These are phyloP conservation scores for Perognathus longimembris DNA, from an alignment of 2,113 vertebrate genomes.

Conservation along the genomic window DNA sequence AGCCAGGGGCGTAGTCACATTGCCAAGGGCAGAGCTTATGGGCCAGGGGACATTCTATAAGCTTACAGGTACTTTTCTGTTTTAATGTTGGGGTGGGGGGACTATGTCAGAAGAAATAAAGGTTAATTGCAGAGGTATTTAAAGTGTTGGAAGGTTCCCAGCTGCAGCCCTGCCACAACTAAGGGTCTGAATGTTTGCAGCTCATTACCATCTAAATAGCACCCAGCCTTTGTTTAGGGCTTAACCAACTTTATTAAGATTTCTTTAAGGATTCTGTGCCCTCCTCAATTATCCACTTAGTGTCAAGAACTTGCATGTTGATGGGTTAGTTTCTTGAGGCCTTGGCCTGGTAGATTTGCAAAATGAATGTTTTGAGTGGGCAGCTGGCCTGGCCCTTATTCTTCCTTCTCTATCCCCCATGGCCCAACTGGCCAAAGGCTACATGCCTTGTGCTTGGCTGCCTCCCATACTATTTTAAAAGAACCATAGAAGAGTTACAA, in stretches of 20 bases:
- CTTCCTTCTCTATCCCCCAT: not conserved
- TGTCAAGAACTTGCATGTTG: constrained; percentile 34
- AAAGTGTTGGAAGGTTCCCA: constrained; percentile 39
- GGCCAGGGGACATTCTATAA: too few relatives aligned
- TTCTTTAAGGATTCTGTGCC: constrained; percentile 49
- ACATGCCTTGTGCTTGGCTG: constrained; percentile 18
- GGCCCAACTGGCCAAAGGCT: constrained; percentile 1
- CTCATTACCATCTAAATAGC: constrained; percentile 67
- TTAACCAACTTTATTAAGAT: constrained; percentile 57
- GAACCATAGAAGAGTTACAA: constrained; percentile 19
- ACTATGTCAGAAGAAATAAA: constrained; percentile 53
- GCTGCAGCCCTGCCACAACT: not conserved
- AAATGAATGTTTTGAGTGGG: not conserved
- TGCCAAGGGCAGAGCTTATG: too few relatives aligned
- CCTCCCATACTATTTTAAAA: constrained; percentile 38
- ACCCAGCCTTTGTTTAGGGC: constrained; percentile 9
- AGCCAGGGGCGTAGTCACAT: too few relatives aligned
- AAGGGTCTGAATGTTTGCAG: constrained; percentile 22
- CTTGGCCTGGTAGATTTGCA: constrained; percentile 12
- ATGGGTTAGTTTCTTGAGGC: not conserved
- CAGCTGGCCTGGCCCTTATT: not conserved
- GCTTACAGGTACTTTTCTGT: too few relatives aligned
- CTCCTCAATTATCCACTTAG: constrained; percentile 39
- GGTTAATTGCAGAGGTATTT: constrained; percentile 53
- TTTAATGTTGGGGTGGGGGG: not conserved